These are phyloP conservation scores for Saguinus imperator DNA, from an alignment of 2,113 vertebrate genomes.

Conservation along the genomic window DNA sequence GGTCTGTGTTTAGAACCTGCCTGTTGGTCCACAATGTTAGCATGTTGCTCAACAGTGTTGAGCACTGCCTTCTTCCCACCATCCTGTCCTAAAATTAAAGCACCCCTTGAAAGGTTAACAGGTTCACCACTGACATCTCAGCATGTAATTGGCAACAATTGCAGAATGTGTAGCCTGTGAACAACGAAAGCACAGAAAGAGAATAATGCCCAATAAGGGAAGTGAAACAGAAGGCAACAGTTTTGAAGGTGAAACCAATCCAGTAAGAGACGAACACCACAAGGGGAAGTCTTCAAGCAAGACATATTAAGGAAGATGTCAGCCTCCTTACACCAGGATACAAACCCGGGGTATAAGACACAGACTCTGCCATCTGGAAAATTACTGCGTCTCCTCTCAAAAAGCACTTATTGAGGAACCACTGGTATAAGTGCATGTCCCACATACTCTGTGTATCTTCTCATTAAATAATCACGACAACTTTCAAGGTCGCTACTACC, in stretches of 20 bases:
- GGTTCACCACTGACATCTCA: neutral
- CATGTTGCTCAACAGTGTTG: neutral
- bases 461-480: neutral
- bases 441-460: neutral
- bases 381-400: neutral
- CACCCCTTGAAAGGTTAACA: neutral
- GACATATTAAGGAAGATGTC: neutral
- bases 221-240: neutral
- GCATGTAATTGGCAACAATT: neutral
- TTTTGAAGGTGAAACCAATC: neutral
- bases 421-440: neutral
- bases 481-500: neutral
- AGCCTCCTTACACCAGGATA: neutral
- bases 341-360: neutral
- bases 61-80: neutral
- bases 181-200: neutral
- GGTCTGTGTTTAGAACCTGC: neutral
- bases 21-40: neutral
- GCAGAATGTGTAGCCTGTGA: neutral
- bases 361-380: neutral
- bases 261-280: neutral
- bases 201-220: neutral
- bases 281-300: neutral
- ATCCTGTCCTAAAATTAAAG: conserved; percentile 8
- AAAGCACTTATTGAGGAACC: neutral